Base-by-base conservation (phyloP, 2,888 invertebrate genomes). In the Adineta ricciae region DNA sequence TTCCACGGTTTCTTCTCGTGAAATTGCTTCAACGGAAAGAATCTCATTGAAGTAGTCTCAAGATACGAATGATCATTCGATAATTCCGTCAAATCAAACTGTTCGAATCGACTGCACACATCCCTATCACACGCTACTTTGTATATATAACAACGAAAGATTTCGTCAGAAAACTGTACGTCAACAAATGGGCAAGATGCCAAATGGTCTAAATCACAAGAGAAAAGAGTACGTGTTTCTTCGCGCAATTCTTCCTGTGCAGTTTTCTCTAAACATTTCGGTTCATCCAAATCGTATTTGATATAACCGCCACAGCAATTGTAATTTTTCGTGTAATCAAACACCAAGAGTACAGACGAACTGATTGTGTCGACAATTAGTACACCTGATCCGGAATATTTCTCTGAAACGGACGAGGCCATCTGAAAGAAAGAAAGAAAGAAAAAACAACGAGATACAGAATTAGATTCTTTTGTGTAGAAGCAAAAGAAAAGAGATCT, bases 301-400 rank as follows among this genome's bases (percentile, higher is more conserved):
- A 78, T 78, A 41, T 2, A n/a, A 38, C 78, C 78, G n/a, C 78
- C 78, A 41, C 38, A 78, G 41, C 78, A 78, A 41, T 78, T 78
- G n/a, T 38, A 78, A 41, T 78, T 41, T 38, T 24, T 2, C 11
- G 78, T 78, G n/a, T 78, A 78, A 78, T 78, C 78, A 41, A n/a
- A 14, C 2, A 78, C 41, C 9, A 78, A 41, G 0, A 78, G n/a
- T 24, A 41, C 0, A 38, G 24, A 41, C n/a, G 38, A 41, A 41
- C 24, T 24, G 38, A 9, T n/a, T 24, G 8, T 24, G 41, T 78
- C 78, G 0, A 78, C 24, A 41, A 78, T 41, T 0, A 78, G 2
- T 78, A 78, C 21, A 38, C 41, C 41, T 5, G 64, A 3, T 64
- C 64, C 64, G 27, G 4, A n/a, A 32, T 64, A 64, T 1, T 64